phyloP scores from a whole-genome alignment of 1,140 invertebrate species.

The Penaeus indicus region DNA sequence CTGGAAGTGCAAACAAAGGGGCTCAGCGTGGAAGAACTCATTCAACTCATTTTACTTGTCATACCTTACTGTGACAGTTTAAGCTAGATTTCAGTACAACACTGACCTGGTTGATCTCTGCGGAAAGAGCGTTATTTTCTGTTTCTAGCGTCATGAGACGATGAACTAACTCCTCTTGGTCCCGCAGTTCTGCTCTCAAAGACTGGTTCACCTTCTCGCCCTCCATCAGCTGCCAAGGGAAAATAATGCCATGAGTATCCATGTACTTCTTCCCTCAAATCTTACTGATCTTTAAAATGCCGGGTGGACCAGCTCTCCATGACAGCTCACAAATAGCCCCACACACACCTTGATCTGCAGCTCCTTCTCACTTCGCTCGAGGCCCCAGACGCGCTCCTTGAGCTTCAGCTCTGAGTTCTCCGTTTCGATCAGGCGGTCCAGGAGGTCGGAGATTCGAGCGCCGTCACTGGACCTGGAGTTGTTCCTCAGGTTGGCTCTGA shows the following conservation, averaged over 20 bases:
- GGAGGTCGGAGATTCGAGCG: constrained; percentile 67
- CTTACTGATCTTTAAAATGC: too few relatives aligned
- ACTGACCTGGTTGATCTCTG: constrained; percentile 67
- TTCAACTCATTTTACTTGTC: too few relatives aligned
- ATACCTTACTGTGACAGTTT: too few relatives aligned
- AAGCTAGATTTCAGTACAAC: not conserved
- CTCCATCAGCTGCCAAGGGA: constrained; percentile 66
- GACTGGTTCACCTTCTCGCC: constrained; percentile 67
- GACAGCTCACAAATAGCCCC: too few relatives aligned
- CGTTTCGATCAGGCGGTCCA: constrained; percentile 67
- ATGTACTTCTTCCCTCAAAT: not conserved
- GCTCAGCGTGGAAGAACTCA: too few relatives aligned
- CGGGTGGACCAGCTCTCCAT: too few relatives aligned
- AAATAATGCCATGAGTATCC: not conserved
- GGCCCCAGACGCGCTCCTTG: constrained; percentile 65
- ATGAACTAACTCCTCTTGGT: constrained; percentile 69
- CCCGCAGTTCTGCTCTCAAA: constrained; percentile 68
- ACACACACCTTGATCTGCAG: constrained; percentile 67
- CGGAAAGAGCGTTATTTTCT: constrained; percentile 68
- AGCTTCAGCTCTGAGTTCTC: constrained; percentile 67
- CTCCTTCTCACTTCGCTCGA: constrained; percentile 67
- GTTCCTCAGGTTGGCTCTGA: constrained; percentile 64
- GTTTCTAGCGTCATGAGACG: constrained; percentile 68
- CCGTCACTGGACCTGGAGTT: constrained; percentile 62
- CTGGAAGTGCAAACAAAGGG: constrained; percentile 31